These are phyloP conservation scores for Petrocephalus schoutedeni DNA, from an alignment of 2,797 vertebrate species.

Conservation along the genomic window DNA sequence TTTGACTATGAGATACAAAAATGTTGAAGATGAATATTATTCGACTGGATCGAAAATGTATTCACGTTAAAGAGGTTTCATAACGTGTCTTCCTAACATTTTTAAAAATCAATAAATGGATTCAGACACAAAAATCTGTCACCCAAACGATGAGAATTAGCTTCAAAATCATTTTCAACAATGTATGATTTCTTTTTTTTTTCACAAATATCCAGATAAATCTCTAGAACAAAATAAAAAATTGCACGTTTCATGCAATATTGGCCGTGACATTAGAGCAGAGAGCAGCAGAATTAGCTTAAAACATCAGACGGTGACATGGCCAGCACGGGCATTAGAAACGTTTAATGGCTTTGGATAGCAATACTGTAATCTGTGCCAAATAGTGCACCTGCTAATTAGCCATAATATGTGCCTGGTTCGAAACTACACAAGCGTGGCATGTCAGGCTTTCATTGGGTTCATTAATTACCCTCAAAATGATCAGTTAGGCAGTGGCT, in stretches of 20 bases:
- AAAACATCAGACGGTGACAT: conserved; percentile 16
- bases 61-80: not conserved
- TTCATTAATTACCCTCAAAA: conserved; percentile 19
- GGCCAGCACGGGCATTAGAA: conserved; percentile 35
- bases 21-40: not conserved
- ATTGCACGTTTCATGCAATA: conserved; percentile 10
- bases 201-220: not conserved
- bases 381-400: conserved; percentile 35
- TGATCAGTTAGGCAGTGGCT: not conserved
- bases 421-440: not conserved
- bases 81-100: no score
- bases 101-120: not conserved
- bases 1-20: not conserved
- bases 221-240: conserved; percentile 12
- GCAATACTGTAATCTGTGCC: conserved; percentile 21
- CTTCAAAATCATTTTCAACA: not conserved
- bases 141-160: not conserved
- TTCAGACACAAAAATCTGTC: not conserved
- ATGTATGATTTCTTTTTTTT: not conserved
- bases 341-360: conserved; percentile 33
- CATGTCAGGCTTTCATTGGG: not conserved
- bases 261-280: conserved; percentile 16
- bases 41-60: not conserved
- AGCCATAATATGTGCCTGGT: conserved; percentile 35
- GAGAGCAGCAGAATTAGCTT: conserved; percentile 25